Conservation (phyloP, 2,113 vertebrate genomes). For the Microcebus griseorufus region DNA sequence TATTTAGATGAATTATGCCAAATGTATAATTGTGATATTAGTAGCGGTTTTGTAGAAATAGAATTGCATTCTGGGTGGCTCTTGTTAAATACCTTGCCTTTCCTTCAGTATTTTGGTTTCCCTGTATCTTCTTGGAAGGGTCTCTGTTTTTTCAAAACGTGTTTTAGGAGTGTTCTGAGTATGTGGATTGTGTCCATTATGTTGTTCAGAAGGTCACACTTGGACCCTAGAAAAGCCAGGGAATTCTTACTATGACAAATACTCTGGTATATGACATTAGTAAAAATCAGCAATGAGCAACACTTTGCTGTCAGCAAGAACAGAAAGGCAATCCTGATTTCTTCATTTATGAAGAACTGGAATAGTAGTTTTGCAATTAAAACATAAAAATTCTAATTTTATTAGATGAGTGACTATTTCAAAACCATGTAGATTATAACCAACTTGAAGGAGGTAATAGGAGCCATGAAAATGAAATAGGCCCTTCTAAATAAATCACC, state of each 20-base stretch:
- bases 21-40: constrained; percentile 74
- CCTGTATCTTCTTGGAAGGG: constrained; percentile 63
- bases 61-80: constrained; percentile 74
- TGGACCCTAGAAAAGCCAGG: constrained; percentile 55
- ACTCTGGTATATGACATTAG: constrained; percentile 57
- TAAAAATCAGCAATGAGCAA: constrained; percentile 61
- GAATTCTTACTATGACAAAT: constrained; percentile 43
- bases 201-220: constrained; percentile 59
- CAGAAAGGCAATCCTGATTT: constrained; percentile 35
- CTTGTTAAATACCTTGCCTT: constrained; percentile 69
- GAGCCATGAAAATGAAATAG: constrained; percentile 66
- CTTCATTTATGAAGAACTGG: constrained; percentile 66
- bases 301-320: constrained; percentile 59
- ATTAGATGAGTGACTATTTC: constrained; percentile 72
- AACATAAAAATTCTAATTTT: constrained; percentile 58
- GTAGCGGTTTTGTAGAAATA: constrained; percentile 72
- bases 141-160: constrained; percentile 61
- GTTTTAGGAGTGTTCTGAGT: constrained; percentile 56
- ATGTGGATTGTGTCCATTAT: neutral
- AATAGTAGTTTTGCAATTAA: constrained; percentile 57
- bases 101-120: constrained; percentile 45
- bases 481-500: constrained; percentile 78
- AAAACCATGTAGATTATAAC: constrained; percentile 65
- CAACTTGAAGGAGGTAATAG: constrained; percentile 78
- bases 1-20: constrained; percentile 77